These are phyloP conservation scores for Chaenocephalus aceratus DNA, from an alignment of 2,113 vertebrate genomes.

Conservation along the genomic window DNA sequence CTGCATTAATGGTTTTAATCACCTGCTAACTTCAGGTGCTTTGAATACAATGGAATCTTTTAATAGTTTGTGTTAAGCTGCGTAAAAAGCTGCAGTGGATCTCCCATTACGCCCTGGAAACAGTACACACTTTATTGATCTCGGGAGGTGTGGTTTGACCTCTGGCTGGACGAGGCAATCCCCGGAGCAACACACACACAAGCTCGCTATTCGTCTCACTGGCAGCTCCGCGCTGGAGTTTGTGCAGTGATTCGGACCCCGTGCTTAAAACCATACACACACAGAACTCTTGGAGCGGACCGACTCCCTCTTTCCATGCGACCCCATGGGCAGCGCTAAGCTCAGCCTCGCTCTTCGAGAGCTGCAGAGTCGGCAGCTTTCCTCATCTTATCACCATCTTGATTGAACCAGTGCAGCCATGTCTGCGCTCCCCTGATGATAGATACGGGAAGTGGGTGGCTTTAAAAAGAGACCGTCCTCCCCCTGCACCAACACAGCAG, in stretches of 20 bases:
- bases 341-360: slow-evolving; percentile 64
- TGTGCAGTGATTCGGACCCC: slow-evolving; percentile 56
- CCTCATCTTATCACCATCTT: slow-evolving; percentile 76
- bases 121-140: slow-evolving; percentile 73
- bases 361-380: slow-evolving; percentile 74
- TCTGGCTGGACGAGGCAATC: slow-evolving; percentile 44
- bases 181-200: slow-evolving; percentile 52
- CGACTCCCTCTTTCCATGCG: slow-evolving; percentile 17
- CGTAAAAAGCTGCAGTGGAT: slow-evolving; percentile 51
- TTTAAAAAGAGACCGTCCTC: slow-evolving; percentile 59
- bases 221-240: slow-evolving; percentile 29
- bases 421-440: slow-evolving; percentile 58
- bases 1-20: slow-evolving; percentile 21
- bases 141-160: slow-evolving; percentile 71
- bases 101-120: slow-evolving; percentile 47
- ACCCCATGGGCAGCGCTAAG: slow-evolving; percentile 53
- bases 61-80: slow-evolving; percentile 24
- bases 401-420: slow-evolving; percentile 71
- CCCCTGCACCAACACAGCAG: slow-evolving; percentile 20
- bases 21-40: slow-evolving; percentile 7
- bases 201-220: slow-evolving; percentile 35
- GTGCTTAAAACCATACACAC: slow-evolving; percentile 21
- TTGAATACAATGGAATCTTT: neutral
- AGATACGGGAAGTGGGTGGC: slow-evolving; percentile 70
- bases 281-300: slow-evolving; percentile 10